A percentile compares a stretch with the other conserved stretches of the same genome.
Evolutionary conservation across 2,888 invertebrate genomes (phyloP).

Genomic region (Didymodactylos carnosus): DNA sequence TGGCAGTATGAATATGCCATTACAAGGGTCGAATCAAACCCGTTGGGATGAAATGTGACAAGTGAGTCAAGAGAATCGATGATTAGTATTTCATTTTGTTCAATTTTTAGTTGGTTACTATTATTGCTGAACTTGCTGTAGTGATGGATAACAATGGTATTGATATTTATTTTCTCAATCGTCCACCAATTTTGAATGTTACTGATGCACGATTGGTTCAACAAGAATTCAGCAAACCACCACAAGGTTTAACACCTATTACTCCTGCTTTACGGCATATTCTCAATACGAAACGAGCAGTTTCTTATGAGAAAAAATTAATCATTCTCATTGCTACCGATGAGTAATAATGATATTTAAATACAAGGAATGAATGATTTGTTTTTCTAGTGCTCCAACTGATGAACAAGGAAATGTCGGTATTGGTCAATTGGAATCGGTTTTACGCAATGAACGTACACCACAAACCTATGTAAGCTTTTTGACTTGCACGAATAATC

Average conservation of each 20-base stretch:
- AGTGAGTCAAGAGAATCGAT: not conserved
- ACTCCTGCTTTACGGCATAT: not conserved
- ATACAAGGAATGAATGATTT: too few relatives aligned
- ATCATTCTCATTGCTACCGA: slow-evolving; percentile 12
- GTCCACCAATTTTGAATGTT: not conserved
- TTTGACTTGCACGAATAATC: slow-evolving; percentile 10
- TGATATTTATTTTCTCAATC: slow-evolving; percentile 12
- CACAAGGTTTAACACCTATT: slow-evolving; percentile 8
- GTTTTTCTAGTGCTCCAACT: not conserved
- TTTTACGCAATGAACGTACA: not conserved
- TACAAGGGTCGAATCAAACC: slow-evolving; percentile 3
- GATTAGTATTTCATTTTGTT: not conserved
- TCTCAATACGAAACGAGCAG: not conserved
- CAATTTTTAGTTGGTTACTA: not conserved
- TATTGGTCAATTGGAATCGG: not conserved
- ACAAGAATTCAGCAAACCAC: slow-evolving; percentile 1
- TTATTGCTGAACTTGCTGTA: not conserved
- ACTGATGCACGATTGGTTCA: not conserved
- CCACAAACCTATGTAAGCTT: not conserved
- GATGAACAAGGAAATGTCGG: slow-evolving; percentile 5
- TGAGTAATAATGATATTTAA: not conserved
- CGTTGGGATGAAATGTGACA: slow-evolving; percentile 12
- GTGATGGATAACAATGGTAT: slow-evolving; percentile 9
- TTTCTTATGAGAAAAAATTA: slow-evolving; percentile 6
- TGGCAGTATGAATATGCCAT: slow-evolving; percentile 7